Base-by-base conservation (phyloP, 2,113 vertebrate genomes). In the Cololabis saira region DNA sequence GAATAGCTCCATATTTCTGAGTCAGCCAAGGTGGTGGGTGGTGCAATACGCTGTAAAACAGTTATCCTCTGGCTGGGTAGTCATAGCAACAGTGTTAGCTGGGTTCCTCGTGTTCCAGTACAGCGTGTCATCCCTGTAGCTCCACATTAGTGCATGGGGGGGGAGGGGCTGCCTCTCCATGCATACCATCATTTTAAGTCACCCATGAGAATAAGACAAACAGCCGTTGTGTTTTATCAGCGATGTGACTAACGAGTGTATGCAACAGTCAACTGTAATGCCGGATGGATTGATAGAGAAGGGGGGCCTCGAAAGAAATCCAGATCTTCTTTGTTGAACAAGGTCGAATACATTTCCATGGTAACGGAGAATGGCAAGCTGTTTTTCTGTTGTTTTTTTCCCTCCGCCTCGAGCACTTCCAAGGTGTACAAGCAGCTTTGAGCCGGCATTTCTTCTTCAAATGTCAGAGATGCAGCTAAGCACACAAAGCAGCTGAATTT, bases 11-110 rank as follows among this genome's bases (percentile, higher is more conserved):
- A 70, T 47, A 22, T 78, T 82, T 82, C 51, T 40, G 14, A 69
- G 49, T 65, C 72, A 72, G 60, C 63, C 71, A 61, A 83, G 78
- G 61, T 74, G 71, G 84, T 87, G 81, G 84, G 87, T 74, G 74
- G 68, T 70, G 72, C 75, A 80, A 13, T 60, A 15, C 62, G 74
- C 78, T 79, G 73, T 83, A 89, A 89, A 90, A 87, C 80, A 80
- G 87, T 90, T 91, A 90, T 92, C 85, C 90, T 82, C 84, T 88
- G 85, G 84, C 85, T 79, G 81, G 65, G 92, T 93, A 84, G 93
- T 88, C 90, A 94, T 93, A 87, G 90, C 82, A 94, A 94, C 93
- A 88, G 90, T 84, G 84, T 90, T 83, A 63, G 85, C 81, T 71
- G 78, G 78, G 81, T 81, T 78, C 80, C 86, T 87, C 81, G 69